phyloP scores from a whole-genome alignment of 2,888 invertebrate species.

The Notodonta dromedarius region DNA sequence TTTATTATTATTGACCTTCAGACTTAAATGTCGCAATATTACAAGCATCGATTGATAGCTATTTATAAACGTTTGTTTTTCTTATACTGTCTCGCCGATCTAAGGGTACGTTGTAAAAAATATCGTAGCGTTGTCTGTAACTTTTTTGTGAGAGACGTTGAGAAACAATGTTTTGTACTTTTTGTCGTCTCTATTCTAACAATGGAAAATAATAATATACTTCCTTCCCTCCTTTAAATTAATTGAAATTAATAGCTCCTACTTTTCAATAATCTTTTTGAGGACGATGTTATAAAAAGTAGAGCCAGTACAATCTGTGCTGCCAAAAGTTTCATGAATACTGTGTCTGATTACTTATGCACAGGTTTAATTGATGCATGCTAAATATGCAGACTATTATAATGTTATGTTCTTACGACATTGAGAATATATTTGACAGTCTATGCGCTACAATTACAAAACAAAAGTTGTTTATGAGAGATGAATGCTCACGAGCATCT shows the following conservation, averaged over 20 bases:
- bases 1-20: not conserved
- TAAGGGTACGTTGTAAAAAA: conserved; percentile 4
- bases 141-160: not conserved
- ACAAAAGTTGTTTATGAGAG: not conserved
- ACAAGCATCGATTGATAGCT: conserved; percentile 9
- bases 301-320: too few species aligned
- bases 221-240: too few species aligned
- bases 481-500: conserved; percentile 9
- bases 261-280: too few species aligned
- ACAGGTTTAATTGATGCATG: too few species aligned
- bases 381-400: too few species aligned
- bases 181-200: not conserved
- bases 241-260: too few species aligned
- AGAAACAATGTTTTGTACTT: not conserved
- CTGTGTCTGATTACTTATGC: too few species aligned
- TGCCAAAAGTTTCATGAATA: too few species aligned
- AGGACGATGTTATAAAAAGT: too few species aligned
- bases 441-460: not conserved
- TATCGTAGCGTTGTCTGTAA: not conserved
- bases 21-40: conserved; percentile 32
- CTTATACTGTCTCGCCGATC: not conserved
- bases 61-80: not conserved
- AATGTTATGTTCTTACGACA: too few species aligned
- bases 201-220: too few species aligned
- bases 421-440: not conserved